Evolutionary conservation across 2,888 invertebrate species (phyloP), one percentile per base, ranked within the genome.

Genomic region (Leucoma salicis): DNA sequence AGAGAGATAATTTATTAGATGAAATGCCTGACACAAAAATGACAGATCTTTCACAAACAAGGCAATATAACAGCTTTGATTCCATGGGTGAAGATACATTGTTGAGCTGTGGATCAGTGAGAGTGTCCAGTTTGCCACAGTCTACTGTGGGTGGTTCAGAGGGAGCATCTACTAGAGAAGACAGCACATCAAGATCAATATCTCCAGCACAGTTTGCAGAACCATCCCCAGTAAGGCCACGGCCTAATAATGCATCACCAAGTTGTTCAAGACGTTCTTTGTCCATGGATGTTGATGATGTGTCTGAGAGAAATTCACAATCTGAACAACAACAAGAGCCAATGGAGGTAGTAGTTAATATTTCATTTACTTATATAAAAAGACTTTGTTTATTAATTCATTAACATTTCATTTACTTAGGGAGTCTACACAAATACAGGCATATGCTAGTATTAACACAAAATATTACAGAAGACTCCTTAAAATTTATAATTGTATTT

Each of bases 1-100:
- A 90, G 57, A 63, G 87, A 49, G 85, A 86, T 63, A 90, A 79
- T 67, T 72, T 90, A 46, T 56, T 90, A 51, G 89, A 89, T 69
- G 89, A 89, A 71, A 88, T 90, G 74, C 82, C 90, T 33, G 89
- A 89, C 61, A 87, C 90, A 14, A 90, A 90, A 74, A 90, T 90
- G 87, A 83, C 88, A 69, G 88, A 90, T 63, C 66, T 90, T 46
- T 83, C 90, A 49, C 87, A 90, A 60, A 87, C 83, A 14, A 80
- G 86, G 69, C 87, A 87, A 57, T 90, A 86, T 53, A 87, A 81
- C 57, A 90, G 89, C 59, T 87, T 88, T 76, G 88, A 86, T 60
- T 86, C 88, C 3, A 90, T 90, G 78, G 86, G 86, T 58, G 87
- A 90, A 49, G 86, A 89, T 18, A 77, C 84, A 42, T 69, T 85